These are phyloP conservation scores for Bujurquina vittata DNA, from an alignment of 2,113 vertebrate species.

Conservation along the genomic window DNA sequence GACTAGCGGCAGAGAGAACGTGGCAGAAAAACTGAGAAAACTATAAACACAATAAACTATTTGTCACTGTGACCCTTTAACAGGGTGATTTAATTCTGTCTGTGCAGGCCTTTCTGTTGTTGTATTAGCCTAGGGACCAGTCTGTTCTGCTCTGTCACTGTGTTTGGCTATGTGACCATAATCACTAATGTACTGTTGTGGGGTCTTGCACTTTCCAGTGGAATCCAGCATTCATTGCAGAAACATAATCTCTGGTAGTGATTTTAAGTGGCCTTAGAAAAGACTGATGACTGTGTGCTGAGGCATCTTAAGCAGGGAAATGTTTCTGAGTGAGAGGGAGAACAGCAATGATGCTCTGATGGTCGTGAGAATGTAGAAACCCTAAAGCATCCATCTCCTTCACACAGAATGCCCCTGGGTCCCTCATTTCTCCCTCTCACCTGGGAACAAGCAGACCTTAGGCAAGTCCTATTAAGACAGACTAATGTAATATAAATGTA, in stretches of 20 bases:
- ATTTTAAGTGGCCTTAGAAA: conserved; percentile 53
- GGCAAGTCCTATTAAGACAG: background rate
- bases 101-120: background rate
- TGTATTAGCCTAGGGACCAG: conserved; percentile 20
- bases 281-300: conserved; percentile 59
- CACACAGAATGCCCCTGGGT: conserved; percentile 42
- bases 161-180: conserved; percentile 51
- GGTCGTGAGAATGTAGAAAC: conserved; percentile 55
- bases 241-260: conserved; percentile 38
- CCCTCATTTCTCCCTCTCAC: conserved; percentile 17
- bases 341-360: conserved; percentile 50
- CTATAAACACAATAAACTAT: conserved; percentile 31
- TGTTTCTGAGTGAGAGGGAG: conserved; percentile 34
- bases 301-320: conserved; percentile 37
- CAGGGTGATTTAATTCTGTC: conserved; percentile 28
- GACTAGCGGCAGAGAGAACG: background rate
- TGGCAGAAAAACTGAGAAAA: conserved; percentile 33
- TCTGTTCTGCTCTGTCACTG: conserved; percentile 49
- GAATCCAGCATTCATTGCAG: conserved; percentile 33
- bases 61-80: conserved; percentile 51
- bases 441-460: conserved; percentile 41
- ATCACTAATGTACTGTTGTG: conserved; percentile 25
- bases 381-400: conserved; percentile 65
- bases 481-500: conserved; percentile 24
- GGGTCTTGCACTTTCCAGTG: conserved; percentile 21